A percentile compares a stretch with the other conserved stretches of the same genome.
Conservation (phyloP, 2,113 vertebrate genomes). For the Clarias batrachus region DNA sequence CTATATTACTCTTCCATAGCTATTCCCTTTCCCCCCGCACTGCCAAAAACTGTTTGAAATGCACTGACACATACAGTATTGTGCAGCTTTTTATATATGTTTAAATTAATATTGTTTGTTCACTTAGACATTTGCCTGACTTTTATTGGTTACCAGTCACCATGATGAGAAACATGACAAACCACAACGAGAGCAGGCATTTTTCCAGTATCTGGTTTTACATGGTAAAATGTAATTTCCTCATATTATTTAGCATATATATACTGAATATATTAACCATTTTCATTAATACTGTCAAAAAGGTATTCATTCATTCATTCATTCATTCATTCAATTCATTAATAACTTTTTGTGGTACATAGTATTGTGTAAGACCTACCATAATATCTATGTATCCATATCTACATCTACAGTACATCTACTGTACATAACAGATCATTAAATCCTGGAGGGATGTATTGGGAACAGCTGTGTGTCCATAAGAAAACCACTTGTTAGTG, state of each 20-base stretch:
- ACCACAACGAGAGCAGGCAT: neutral
- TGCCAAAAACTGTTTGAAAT: neutral
- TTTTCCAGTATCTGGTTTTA: neutral
- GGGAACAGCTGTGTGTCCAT: too few relatives aligned
- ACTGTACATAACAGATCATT: too few relatives aligned
- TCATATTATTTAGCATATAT: neutral
- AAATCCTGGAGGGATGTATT: too few relatives aligned
- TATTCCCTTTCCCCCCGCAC: neutral
- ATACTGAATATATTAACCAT: neutral
- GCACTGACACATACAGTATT: neutral
- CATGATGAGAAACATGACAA: neutral
- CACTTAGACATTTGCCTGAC: neutral
- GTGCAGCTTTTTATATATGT: neutral
- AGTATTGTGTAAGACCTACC: too few relatives aligned
- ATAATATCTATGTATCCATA: too few relatives aligned
- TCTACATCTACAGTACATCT: too few relatives aligned
- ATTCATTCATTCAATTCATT: neutral
- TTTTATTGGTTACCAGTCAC: neutral
- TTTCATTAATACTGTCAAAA: neutral
- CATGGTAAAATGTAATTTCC: neutral
- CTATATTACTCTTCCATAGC: too few relatives aligned
- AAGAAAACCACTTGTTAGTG: too few relatives aligned
- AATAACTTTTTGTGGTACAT: neutral
- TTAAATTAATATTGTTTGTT: neutral
- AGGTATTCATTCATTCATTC: neutral